Percentiles rank a stretch among this genome's conserved stretches.
These are phyloP conservation scores for Barypeithes pellucidus DNA, from an alignment of 2,888 invertebrate genomes.

Conservation along the genomic window DNA sequence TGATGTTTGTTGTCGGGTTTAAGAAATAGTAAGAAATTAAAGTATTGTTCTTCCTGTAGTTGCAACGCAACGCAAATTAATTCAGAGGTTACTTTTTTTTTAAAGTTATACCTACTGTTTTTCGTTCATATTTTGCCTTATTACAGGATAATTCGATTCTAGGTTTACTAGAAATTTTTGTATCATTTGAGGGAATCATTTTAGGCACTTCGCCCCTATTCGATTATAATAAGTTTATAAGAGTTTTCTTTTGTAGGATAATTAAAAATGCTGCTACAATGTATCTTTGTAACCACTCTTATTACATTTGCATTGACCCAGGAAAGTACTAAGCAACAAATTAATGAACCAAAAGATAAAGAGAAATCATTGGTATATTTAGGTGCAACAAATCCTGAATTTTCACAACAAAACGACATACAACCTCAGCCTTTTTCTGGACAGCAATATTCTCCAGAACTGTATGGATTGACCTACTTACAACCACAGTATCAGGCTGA, in stretches of 20 bases:
- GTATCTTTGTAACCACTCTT: background rate
- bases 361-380: constrained; percentile 8
- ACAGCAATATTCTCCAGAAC: constrained; percentile 40
- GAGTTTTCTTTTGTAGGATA: background rate
- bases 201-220: too few species aligned
- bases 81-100: too few species aligned
- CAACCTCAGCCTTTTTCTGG: constrained; percentile 16
- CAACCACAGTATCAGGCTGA: constrained; percentile 57
- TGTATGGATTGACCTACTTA: constrained; percentile 50
- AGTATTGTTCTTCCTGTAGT: too few species aligned
- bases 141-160: background rate
- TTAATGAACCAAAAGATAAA: constrained; percentile 21
- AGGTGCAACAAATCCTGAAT: constrained; percentile 6
- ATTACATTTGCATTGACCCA: constrained; percentile 3
- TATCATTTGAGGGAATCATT: too few species aligned
- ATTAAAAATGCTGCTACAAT: background rate
- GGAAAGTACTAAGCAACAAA: constrained; percentile 13
- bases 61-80: too few species aligned
- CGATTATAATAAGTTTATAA: background rate
- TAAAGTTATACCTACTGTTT: too few species aligned
- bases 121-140: too few species aligned
- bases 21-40: too few species aligned
- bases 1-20: too few species aligned
- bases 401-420: constrained; percentile 40
- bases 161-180: too few species aligned